Base-by-base conservation (phyloP, 2,113 vertebrate species). In the Oreocharis arfaki region DNA sequence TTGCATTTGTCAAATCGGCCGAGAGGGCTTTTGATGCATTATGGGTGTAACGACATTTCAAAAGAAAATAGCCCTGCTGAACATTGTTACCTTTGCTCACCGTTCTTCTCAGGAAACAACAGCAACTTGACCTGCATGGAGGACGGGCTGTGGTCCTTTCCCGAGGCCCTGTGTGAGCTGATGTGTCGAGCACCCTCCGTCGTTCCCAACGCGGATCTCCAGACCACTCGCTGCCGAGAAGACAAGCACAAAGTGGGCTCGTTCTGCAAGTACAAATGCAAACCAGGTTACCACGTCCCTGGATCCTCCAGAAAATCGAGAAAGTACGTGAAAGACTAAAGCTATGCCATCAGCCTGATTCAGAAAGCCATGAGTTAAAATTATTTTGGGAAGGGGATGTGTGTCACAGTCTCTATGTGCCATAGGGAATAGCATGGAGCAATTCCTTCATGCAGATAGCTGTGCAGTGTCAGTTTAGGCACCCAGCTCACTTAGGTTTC, bases 91-190 rank as follows among this genome's bases (percentile, higher is more conserved):
- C 74, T 61, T 52, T 69, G 21, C 39, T 69, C 78, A 5, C 77
- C 71, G 32, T 71, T 78, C 83, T 77, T 68, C 85, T 37, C 95
- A 99, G 99, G 99, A 78, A 99, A 98, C 90, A 99, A 99, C 96
- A 99, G 98, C 97, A 97, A 98, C 46, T 97, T 99, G 74, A 99
- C 98, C 46, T 99, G 99, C 83, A 97, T 99, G 95, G 99, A 99
- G 73, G 99, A 99, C 0, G 99, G 99, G 8, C 97, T 99, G 68
- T 99, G 99, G 99, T 99, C 99, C n/a, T 99, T 99, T 87, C 99
- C 99, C 0, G 99, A 99, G 80, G 99, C 99, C 37, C 97, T 99
- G 37, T 99, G 99, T 69, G 99, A 99, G 97, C 98, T 99, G 53
- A 98, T 99, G 97, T 99, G 99, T 91, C 98, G 98, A 1, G 98